Percentiles rank a stretch among this genome's conserved stretches.
phyloP scores from a whole-genome alignment of 2,888 invertebrate species.

The Tiphia femorata region DNA sequence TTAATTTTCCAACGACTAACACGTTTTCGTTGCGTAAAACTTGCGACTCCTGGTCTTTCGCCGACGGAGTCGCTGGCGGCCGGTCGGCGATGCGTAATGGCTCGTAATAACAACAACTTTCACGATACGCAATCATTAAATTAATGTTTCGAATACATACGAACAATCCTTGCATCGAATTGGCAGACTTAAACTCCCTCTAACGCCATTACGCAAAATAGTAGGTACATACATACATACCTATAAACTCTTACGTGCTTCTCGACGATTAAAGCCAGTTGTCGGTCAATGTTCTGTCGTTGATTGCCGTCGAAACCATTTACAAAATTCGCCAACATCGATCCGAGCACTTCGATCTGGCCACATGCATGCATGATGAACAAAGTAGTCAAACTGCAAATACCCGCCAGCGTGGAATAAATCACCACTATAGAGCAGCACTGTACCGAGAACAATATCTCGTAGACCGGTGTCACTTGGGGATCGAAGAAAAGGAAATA shows the following conservation, averaged over 20 bases:
- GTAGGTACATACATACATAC: conserved; percentile 35
- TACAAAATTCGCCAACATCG: conserved; percentile 20
- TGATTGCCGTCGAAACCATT: not conserved
- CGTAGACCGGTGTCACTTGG: conserved; percentile 40
- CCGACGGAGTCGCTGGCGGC: no score
- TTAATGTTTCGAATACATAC: no score
- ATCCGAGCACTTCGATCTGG: conserved; percentile 23
- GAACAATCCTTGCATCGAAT: not conserved
- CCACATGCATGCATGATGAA: conserved; percentile 39
- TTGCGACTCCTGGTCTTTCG: no score
- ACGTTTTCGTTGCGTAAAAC: no score
- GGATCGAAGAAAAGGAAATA: conserved; percentile 37
- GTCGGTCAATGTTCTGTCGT: conserved; percentile 17
- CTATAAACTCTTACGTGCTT: conserved; percentile 3
- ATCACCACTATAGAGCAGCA: conserved; percentile 39
- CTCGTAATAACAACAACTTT: no score
- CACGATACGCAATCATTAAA: no score
- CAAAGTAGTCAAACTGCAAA: conserved; percentile 28
- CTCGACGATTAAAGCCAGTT: not conserved
- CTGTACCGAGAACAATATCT: conserved; percentile 47
- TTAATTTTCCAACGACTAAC: no score
- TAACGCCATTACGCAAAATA: not conserved
- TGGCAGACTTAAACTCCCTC: not conserved
- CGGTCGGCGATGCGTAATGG: no score
- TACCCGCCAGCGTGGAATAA: conserved; percentile 37